Percentiles rank a stretch among this genome's conserved stretches.
Conservation (phyloP, 2,888 invertebrate genomes). For the Lasioglossum lativentre region DNA sequence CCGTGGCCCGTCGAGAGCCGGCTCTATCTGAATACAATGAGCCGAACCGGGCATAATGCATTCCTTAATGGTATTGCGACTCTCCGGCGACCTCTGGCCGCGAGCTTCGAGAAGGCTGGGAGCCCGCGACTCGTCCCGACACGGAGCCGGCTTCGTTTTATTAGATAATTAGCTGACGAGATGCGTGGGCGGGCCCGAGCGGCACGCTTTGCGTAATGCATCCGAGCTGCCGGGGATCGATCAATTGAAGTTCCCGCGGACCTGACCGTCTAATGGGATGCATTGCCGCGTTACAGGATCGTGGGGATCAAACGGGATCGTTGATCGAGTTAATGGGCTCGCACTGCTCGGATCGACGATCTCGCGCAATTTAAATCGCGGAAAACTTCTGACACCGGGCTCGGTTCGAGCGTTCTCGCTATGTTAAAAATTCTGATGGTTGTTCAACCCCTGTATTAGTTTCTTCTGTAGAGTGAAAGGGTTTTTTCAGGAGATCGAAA, state of each 20-base stretch:
- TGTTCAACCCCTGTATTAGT: no score
- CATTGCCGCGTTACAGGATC: conserved; percentile 17
- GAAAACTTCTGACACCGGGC: not conserved
- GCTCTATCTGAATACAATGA: conserved; percentile 82
- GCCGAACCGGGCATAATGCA: conserved; percentile 73
- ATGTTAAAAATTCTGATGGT: no score
- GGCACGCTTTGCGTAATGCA: conserved; percentile 65
- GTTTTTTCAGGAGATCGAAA: no score
- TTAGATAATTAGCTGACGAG: conserved; percentile 72
- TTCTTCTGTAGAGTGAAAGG: no score
- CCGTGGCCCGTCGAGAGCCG: conserved; percentile 44
- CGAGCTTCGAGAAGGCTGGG: conserved; percentile 12
- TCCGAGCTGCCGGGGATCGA: conserved; percentile 54
- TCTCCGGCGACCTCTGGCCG: conserved; percentile 60
- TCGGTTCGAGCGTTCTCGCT: not conserved
- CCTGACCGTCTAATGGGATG: conserved; percentile 25
- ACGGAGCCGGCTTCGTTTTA: conserved; percentile 63
- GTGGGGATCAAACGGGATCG: conserved; percentile 20
- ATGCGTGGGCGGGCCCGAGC: conserved; percentile 65
- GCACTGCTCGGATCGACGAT: not conserved
- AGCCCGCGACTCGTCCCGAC: conserved; percentile 36
- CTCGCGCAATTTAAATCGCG: not conserved
- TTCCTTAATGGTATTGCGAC: conserved; percentile 76
- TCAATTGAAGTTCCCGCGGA: conserved; percentile 35
- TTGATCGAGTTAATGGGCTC: conserved; percentile 16